Percentiles rank a stretch among this genome's conserved stretches.
Conservation (phyloP, 2,888 invertebrate genomes). For the Ormia ochracea region DNA sequence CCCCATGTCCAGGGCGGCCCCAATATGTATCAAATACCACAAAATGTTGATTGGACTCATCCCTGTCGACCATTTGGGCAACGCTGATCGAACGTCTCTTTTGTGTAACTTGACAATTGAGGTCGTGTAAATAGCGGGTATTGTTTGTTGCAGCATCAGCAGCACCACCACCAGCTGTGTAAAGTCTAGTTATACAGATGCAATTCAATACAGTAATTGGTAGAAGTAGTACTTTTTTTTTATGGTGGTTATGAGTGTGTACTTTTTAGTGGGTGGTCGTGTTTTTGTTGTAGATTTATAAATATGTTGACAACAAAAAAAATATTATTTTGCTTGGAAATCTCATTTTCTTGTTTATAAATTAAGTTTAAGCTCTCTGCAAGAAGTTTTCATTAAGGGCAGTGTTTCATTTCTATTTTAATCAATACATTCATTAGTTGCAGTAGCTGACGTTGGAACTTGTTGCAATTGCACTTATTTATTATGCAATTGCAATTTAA, state of each 20-base stretch:
- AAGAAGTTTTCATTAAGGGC: conserved; percentile 5
- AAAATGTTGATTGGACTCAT: conserved; percentile 83
- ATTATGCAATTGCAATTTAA: conserved; percentile 72
- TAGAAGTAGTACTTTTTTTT: not conserved
- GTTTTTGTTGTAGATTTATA: not conserved
- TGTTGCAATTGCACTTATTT: conserved; percentile 56
- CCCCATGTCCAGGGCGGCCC: conserved; percentile 85
- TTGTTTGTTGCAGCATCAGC: conserved; percentile 71
- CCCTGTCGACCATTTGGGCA: conserved; percentile 78
- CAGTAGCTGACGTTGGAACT: conserved; percentile 48
- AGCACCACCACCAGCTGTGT: conserved; percentile 52
- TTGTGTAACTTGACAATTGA: conserved; percentile 78
- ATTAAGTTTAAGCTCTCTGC: not conserved
- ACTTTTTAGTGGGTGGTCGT: conserved; percentile 6
- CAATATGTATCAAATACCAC: conserved; percentile 86
- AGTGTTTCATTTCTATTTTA: not conserved
- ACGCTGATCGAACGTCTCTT: conserved; percentile 76
- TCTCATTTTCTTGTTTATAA: conserved; percentile 8
- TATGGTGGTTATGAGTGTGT: conserved; percentile 19
- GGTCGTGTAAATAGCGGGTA: conserved; percentile 78
- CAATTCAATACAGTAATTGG: conserved; percentile 36
- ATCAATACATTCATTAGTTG: conserved; percentile 55
- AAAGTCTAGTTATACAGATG: conserved; percentile 48
- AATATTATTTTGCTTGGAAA: not conserved
- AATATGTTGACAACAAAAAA: not conserved